These are phyloP conservation scores for Drosophila albomicans DNA, from an alignment of 1,140 invertebrate species.

Conservation along the genomic window DNA sequence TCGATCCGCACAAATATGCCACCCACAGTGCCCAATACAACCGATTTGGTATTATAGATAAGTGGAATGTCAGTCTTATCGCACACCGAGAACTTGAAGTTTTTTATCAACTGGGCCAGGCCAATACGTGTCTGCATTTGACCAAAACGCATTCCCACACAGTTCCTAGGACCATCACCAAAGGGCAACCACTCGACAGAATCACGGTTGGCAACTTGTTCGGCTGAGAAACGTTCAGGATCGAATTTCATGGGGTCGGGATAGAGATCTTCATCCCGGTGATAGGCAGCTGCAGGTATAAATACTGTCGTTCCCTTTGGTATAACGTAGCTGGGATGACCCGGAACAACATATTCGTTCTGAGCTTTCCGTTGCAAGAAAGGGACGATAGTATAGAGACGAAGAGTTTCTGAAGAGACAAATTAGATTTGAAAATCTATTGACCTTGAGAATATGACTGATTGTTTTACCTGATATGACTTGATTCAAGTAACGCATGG, in stretches of 20 bases:
- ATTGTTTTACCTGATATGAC: constrained; percentile 85
- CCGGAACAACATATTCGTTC: constrained; percentile 87
- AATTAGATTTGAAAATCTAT: not conserved
- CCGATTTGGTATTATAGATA: no score
- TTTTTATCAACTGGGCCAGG: no score
- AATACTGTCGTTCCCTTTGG: constrained; percentile 87
- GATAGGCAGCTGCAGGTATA: constrained; percentile 87
- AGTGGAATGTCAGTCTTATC: no score
- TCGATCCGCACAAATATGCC: no score
- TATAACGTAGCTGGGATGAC: constrained; percentile 86
- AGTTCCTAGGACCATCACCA: no score
- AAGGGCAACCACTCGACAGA: no score
- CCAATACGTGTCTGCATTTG: no score
- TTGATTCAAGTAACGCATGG: constrained; percentile 87
- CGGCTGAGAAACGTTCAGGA: constrained; percentile 86
- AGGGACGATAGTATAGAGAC: constrained; percentile 88
- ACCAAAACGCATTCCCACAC: no score
- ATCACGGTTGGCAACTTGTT: constrained; percentile 83
- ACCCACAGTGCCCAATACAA: no score
- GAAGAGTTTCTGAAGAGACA: constrained; percentile 87
- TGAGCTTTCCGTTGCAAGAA: constrained; percentile 87
- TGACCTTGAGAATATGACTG: not conserved
- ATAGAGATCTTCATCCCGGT: constrained; percentile 86
- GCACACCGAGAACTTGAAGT: no score
- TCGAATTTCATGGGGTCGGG: constrained; percentile 87